Conservation (phyloP, 2,888 invertebrate genomes). For the Macrophya annulata region DNA sequence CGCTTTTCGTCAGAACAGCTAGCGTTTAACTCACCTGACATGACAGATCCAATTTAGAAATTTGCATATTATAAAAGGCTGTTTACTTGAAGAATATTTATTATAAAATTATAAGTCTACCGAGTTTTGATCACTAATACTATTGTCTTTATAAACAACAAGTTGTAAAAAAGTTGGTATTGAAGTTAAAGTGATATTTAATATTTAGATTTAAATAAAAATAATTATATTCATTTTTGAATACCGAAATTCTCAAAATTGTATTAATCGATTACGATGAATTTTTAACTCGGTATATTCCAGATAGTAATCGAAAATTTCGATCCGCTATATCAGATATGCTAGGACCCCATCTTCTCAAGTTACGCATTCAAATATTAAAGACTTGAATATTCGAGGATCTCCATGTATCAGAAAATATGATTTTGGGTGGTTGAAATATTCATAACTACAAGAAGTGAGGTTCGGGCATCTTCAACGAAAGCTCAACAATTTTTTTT, state of each 20-base stretch:
- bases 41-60: conserved; percentile 10
- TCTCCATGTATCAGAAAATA: neutral
- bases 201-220: neutral
- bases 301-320: neutral
- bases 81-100: conserved; percentile 10
- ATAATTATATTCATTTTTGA: neutral
- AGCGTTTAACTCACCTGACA: neutral
- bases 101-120: conserved; percentile 10
- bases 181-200: neutral
- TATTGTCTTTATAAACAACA: neutral
- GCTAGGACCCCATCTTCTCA: neutral
- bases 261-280: neutral
- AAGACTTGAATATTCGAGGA: neutral
- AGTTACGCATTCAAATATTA: conserved; percentile 20
- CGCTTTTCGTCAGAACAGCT: neutral
- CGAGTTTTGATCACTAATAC: neutral
- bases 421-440: neutral
- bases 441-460: neutral
- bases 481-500: neutral
- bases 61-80: neutral
- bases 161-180: neutral
- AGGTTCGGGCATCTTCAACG: neutral
- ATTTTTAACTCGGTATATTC: neutral
- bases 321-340: neutral
- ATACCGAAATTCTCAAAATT: neutral